A percentile compares a stretch with the other conserved stretches of the same genome.
These are phyloP conservation scores for Zaprionus gabonicus DNA, from an alignment of 1,140 invertebrate species.

Conservation along the genomic window DNA sequence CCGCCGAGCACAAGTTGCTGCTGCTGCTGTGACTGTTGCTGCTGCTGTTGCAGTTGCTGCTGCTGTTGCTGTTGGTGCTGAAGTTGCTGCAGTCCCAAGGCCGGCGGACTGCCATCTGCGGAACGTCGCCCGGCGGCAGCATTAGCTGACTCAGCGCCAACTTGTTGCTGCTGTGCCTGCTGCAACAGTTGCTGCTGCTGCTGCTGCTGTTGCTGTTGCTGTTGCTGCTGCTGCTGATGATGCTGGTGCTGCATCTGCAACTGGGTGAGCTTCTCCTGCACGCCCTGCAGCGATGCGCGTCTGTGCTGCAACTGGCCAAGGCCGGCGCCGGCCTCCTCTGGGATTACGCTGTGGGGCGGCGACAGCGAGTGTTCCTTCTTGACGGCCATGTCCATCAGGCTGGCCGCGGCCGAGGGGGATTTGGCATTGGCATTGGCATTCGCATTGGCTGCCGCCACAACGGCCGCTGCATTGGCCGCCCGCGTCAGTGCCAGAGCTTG, in stretches of 20 bases:
- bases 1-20: constrained; percentile 31
- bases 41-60: constrained; percentile 37
- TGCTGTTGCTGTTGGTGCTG: constrained; percentile 51
- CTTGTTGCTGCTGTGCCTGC: constrained; percentile 50
- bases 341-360: constrained; percentile 53
- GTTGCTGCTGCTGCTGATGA: constrained; percentile 72
- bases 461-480: constrained; percentile 74
- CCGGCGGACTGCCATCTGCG: constrained; percentile 58
- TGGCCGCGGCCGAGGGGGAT: constrained; percentile 60
- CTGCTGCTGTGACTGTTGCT: constrained; percentile 21
- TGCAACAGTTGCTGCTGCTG: constrained; percentile 52
- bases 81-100: constrained; percentile 33
- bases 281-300: constrained; percentile 73
- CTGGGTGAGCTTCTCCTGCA: constrained; percentile 79
- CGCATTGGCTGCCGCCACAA: constrained; percentile 66
- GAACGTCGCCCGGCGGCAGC: constrained; percentile 62
- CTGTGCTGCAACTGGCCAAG: constrained; percentile 63
- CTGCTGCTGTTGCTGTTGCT: constrained; percentile 52
- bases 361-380: constrained; percentile 82
- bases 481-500: constrained; percentile 83
- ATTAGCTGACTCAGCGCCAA: constrained; percentile 29
- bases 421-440: constrained; percentile 64
- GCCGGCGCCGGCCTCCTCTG: constrained; percentile 34
- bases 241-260: constrained; percentile 81
- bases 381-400: constrained; percentile 70